Percentiles rank a stretch among this genome's conserved stretches.
These are phyloP conservation scores for Itoplectis maculator DNA, from an alignment of 2,888 invertebrate species.

Conservation along the genomic window DNA sequence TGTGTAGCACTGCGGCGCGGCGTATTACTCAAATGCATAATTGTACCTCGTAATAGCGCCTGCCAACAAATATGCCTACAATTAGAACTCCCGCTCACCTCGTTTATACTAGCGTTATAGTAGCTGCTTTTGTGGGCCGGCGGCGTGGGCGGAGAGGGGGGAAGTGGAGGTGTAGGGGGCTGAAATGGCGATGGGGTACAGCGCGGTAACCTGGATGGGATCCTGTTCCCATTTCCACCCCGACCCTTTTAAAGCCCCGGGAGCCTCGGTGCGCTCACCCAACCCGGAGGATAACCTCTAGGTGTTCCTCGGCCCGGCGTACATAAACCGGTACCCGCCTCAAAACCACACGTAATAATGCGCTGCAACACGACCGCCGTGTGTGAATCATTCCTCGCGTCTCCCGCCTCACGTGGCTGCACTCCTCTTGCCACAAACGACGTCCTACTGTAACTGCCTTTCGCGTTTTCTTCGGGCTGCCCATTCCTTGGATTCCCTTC, in stretches of 20 bases:
- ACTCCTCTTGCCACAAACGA: constrained; percentile 8
- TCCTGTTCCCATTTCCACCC: background rate
- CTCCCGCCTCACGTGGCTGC: constrained; percentile 4
- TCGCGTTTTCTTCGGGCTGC: constrained; percentile 55
- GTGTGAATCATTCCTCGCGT: constrained; percentile 63
- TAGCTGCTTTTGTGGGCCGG: constrained; percentile 24
- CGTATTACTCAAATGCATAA: constrained; percentile 77
- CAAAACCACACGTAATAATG: constrained; percentile 77
- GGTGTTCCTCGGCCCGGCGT: constrained; percentile 56
- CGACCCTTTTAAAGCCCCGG: constrained; percentile 25
- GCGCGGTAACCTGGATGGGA: constrained; percentile 35
- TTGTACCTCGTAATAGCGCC: constrained; percentile 74
- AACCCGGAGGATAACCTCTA: constrained; percentile 51
- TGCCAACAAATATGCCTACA: constrained; percentile 78
- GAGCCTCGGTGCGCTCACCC: constrained; percentile 35
- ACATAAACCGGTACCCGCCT: constrained; percentile 65
- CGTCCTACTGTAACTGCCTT: constrained; percentile 37
- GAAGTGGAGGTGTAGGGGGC: constrained; percentile 1
- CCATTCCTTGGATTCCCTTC: constrained; percentile 53
- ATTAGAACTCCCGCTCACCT: constrained; percentile 72
- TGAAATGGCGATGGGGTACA: constrained; percentile 34
- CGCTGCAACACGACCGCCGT: constrained; percentile 67
- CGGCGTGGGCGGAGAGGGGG: too few relatives aligned
- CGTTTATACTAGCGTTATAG: constrained; percentile 53
- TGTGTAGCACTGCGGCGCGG: constrained; percentile 62